Conservation (phyloP, 2,888 invertebrate genomes). For the Amphimallon solstitiale region DNA sequence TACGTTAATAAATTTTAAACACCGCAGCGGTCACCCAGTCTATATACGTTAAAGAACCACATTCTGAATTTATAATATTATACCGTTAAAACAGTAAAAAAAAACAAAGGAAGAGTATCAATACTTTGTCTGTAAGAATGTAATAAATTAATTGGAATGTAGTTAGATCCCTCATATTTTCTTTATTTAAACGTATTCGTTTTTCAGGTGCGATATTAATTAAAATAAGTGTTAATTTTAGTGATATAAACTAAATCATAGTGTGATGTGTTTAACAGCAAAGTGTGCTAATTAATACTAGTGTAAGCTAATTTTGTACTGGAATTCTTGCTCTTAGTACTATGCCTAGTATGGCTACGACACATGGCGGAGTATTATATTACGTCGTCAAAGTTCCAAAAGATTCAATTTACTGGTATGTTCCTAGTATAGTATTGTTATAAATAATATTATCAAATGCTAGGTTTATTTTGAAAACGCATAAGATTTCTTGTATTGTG, state of each 20-base stretch:
- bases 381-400: conserved; percentile 75
- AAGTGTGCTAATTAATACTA: conserved; percentile 12
- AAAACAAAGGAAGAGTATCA: neutral
- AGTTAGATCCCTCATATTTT: neutral
- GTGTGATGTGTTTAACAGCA: conserved; percentile 6
- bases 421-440: neutral
- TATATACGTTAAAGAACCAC: conserved; percentile 10
- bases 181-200: neutral
- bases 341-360: conserved; percentile 66
- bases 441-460: neutral
- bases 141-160: too few relatives aligned
- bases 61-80: conserved; percentile 1
- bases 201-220: conserved; percentile 19
- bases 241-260: conserved; percentile 19
- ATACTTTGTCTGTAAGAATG: too few relatives aligned
- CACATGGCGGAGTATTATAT: conserved; percentile 75
- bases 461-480: too few relatives aligned
- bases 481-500: too few relatives aligned
- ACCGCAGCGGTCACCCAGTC: conserved; percentile 3
- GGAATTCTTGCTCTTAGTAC: conserved; percentile 15
- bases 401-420: conserved; percentile 56
- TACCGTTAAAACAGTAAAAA: neutral
- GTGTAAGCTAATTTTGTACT: conserved; percentile 22
- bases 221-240: conserved; percentile 29
- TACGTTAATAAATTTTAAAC: conserved; percentile 37